Evolutionary conservation across 2,113 vertebrate species (phyloP), one percentile per base, ranked within the genome.

Genomic region (Tachysurus fulvidraco): DNA sequence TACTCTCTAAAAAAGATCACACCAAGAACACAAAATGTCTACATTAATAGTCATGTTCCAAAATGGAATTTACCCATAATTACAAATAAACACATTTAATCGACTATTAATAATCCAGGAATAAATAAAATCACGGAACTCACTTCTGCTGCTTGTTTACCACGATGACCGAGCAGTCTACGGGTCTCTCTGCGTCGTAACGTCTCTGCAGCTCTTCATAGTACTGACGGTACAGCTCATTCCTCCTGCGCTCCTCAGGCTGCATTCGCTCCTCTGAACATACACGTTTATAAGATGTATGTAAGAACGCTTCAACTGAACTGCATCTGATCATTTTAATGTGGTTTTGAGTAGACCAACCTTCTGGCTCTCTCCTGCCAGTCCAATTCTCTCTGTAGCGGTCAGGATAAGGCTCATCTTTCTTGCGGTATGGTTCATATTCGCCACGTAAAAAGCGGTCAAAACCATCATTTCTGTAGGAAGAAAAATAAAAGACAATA

Each of bases 111-210:
- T 8, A 36, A 65, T 13, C 14, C 19, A 21, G 36, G 8, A n/a
- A n/a, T 76, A 52, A 11, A 59, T 17, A 16, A 4, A 21, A 30
- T 10, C 14, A 36, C 5, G 0, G n/a, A 85, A 92, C 97, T 94
- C 96, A 99, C 98, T 99, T 99, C 59, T 98, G 98, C 64, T 96
- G 97, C 86, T 99, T 99, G 92, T 99, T 98, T 91, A 99, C 97
- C 50, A 99, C 98, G 23, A 99, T 97, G 85, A 99, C 98, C 1
- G 98, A 99, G 89, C 98, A 99, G 92, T 99, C 98, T 7, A 99
- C 98, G 0, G 97, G 97, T 19, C 98, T 96, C 86, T 99, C 98
- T 0, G 95, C 92, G 88, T 99, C 98, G 8, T 97, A 96, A 82
- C 97, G 97, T 4, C 96, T 95, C 94, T 99, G 98, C 59, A 99